phyloP scores from a whole-genome alignment of 2,113 vertebrate species.

The Chinchilla lanigera region DNA sequence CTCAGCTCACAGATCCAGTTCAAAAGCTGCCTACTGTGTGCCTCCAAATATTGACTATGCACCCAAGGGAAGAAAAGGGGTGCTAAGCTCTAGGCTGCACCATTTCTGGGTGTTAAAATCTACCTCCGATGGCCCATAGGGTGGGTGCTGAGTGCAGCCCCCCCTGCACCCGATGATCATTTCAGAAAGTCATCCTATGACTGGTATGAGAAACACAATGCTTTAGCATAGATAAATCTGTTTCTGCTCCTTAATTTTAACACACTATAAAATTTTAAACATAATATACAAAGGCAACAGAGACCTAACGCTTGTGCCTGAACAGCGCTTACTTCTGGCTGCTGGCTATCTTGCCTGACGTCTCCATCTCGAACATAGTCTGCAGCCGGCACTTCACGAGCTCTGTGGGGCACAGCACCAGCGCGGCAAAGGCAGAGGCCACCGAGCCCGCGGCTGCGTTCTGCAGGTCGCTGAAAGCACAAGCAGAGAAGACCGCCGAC shows the following conservation, averaged over 20 bases:
- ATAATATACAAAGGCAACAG: background rate
- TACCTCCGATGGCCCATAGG: no score
- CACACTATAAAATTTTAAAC: background rate
- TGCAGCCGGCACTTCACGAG: conserved; percentile 98
- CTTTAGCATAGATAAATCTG: background rate
- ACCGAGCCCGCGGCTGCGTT: conserved; percentile 95
- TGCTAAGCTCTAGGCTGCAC: background rate
- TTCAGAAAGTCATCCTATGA: background rate
- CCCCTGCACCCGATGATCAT: background rate
- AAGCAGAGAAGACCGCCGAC: background rate
- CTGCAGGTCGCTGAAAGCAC: conserved; percentile 91
- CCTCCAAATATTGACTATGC: background rate
- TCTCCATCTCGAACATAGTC: conserved; percentile 96
- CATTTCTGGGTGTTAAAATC: background rate
- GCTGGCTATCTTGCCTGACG: conserved; percentile 90
- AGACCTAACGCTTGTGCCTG: rapidly evolving
- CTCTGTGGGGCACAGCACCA: conserved; percentile 96
- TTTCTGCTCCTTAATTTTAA: background rate
- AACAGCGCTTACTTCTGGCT: conserved; percentile 92
- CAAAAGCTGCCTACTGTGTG: background rate
- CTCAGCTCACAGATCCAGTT: background rate
- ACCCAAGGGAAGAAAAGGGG: background rate
- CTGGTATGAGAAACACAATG: background rate
- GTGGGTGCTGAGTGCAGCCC: background rate
- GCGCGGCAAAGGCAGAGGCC: conserved; percentile 94